Base-by-base conservation (phyloP, 64 coral and sea anemone species). In the Stylophora pistillata region DNA sequence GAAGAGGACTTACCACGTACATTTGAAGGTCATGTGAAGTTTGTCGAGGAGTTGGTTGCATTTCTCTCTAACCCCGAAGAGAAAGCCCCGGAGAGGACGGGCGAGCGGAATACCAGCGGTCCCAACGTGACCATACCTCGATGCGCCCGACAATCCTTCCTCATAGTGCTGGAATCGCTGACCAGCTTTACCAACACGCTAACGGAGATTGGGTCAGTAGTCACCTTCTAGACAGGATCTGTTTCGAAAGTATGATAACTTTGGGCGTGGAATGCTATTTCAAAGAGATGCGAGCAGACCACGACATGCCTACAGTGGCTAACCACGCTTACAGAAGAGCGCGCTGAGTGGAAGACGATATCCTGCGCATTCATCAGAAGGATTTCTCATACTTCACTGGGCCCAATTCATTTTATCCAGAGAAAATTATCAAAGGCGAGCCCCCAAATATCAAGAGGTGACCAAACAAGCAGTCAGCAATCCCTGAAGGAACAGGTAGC, bases 261-360 rank as follows among this genome's bases (percentile, higher is more conserved):
- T 78, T 90, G 18, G 55, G 88, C 32, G 75, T 92, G 74, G 91
- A 92, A 86, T 78, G 60, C 74, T 92, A 56, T 92, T 92, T 92
- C 54, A 92, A 92, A 92, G 91, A 55, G 70, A 92, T 92, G 90
- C 21, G 74, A 79, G 91, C 91, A 76, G 91, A 80, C 85, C 90
- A 92, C 62, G 74, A 92, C 82, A 92, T 92, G 74, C 91, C 74
- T 56, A 92, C 85, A 61, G 84, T 87, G 34, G 78, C 82, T 76
- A 54, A 86, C 25, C 76, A 86, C 26, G 81, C 89, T n/a, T 77
- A 77, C 34, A 86, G 69, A 74, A 85, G 56, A 64, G 58, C 56
- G 0, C 75, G 87, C 10, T 79, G 57, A 30, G 86, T 88, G 1
- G 27, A 88, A 76, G 72, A 89, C 53, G 56, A 78, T 13, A 89